Percentiles rank a stretch among this genome's conserved stretches.
phyloP scores from a whole-genome alignment of 1,140 invertebrate genomes.

The Lordiphosa mommai region DNA sequence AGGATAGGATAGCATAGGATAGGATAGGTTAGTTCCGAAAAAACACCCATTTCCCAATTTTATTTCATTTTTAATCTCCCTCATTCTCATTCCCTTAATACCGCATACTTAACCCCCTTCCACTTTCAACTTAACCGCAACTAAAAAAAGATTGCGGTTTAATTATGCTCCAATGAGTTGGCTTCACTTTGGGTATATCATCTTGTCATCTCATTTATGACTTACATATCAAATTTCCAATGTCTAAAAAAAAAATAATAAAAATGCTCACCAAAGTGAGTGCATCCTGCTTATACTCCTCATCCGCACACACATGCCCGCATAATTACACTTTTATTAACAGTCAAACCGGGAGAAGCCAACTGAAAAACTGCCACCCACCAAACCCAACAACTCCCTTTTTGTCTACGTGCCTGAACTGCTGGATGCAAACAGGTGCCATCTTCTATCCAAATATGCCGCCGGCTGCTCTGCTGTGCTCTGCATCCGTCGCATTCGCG shows the following conservation, averaged over 20 bases:
- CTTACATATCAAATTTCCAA: slow-evolving; percentile 52
- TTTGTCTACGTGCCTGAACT: slow-evolving; percentile 55
- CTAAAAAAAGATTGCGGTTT: not conserved
- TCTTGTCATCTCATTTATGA: slow-evolving; percentile 41
- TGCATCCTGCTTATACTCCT: slow-evolving; percentile 3
- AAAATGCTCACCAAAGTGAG: not conserved
- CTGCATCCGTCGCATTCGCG: slow-evolving; percentile 27
- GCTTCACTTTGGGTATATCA: slow-evolving; percentile 16
- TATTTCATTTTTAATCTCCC: no score
- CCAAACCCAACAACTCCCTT: slow-evolving; percentile 11
- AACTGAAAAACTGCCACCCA: slow-evolving; percentile 47
- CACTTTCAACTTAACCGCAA: no score
- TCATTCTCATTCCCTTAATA: no score
- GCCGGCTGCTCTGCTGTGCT: slow-evolving; percentile 5
- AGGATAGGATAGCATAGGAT: no score
- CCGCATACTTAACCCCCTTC: no score
- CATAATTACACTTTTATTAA: slow-evolving; percentile 76
- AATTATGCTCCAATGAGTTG: no score
- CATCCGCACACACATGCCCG: slow-evolving; percentile 36
- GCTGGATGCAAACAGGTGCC: slow-evolving; percentile 71
- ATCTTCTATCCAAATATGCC: not conserved
- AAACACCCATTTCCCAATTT: no score
- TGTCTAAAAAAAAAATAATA: slow-evolving; percentile 56
- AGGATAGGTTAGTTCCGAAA: no score
- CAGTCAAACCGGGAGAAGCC: slow-evolving; percentile 44